Evolutionary conservation across 2,888 invertebrate species (phyloP).

Genomic region (Tetranychus piercei): DNA sequence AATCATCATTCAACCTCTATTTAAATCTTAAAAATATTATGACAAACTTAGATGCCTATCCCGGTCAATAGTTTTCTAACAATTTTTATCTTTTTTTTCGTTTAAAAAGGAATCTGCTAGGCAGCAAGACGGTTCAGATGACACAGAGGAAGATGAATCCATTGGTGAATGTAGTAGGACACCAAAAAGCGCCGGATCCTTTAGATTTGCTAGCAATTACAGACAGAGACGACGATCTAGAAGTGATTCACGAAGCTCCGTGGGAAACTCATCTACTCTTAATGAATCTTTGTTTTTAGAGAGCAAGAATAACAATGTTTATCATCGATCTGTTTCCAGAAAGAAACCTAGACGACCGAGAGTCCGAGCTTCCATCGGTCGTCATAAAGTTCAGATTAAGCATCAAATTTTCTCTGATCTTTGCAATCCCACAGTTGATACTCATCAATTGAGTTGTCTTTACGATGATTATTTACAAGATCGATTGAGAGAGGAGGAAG

Average conservation of each 20-base stretch:
- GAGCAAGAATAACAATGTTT: background rate
- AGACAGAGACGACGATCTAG: background rate
- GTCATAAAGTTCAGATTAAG: background rate
- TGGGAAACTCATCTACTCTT: background rate
- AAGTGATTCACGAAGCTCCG: background rate
- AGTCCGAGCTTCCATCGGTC: background rate
- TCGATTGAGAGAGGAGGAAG: background rate
- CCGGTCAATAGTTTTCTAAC: background rate
- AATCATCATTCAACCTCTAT: background rate
- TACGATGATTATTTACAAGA: background rate
- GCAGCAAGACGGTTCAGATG: background rate
- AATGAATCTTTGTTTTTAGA: background rate
- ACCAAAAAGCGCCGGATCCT: background rate
- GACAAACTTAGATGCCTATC: too few relatives aligned
- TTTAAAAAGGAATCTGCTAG: background rate
- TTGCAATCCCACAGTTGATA: background rate
- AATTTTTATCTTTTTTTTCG: background rate
- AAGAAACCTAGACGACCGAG: background rate
- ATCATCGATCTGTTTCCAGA: background rate
- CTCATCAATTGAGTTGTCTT: background rate
- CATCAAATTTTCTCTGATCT: background rate
- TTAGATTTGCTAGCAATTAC: background rate
- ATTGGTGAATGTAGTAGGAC: background rate
- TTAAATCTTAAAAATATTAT: background rate
- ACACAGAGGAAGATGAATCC: background rate